Conservation (phyloP, 2,797 vertebrate species). For the Argya squamiceps region DNA sequence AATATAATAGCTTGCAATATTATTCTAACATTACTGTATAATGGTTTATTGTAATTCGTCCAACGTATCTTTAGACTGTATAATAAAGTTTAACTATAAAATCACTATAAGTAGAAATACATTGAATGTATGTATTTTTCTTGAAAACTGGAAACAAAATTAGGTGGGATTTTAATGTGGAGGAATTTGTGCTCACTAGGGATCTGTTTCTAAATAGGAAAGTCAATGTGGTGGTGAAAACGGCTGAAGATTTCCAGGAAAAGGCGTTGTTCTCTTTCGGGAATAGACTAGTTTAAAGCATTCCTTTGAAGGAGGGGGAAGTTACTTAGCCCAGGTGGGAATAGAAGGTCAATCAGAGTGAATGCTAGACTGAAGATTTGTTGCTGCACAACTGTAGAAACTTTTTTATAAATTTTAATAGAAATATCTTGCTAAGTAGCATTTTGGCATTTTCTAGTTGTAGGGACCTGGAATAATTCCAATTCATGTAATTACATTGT, state of each 20-base stretch:
- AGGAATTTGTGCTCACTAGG: background rate
- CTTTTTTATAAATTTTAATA: background rate
- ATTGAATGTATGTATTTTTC: background rate
- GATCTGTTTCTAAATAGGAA: constrained; percentile 48
- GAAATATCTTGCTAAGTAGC: background rate
- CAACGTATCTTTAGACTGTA: background rate
- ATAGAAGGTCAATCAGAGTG: constrained; percentile 16
- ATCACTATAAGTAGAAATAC: background rate
- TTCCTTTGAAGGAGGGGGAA: constrained; percentile 47
- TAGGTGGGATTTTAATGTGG: background rate
- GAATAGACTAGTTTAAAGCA: constrained; percentile 16
- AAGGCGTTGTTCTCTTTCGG: constrained; percentile 45
- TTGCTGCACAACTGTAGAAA: background rate
- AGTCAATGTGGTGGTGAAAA: background rate
- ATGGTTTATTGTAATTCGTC: background rate
- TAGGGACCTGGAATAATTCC: constrained; percentile 14
- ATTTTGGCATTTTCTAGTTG: constrained; percentile 34
- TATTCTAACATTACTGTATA: background rate
- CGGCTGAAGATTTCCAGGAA: constrained; percentile 22
- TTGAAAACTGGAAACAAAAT: constrained; percentile 26
- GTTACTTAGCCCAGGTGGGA: background rate
- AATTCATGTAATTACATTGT: constrained; percentile 15
- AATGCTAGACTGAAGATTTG: background rate
- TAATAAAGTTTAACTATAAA: background rate
- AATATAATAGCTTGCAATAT: background rate